A percentile compares a stretch with the other conserved stretches of the same genome.
phyloP scores from a whole-genome alignment of 2,797 vertebrate species.

The Fringilla coelebs region DNA sequence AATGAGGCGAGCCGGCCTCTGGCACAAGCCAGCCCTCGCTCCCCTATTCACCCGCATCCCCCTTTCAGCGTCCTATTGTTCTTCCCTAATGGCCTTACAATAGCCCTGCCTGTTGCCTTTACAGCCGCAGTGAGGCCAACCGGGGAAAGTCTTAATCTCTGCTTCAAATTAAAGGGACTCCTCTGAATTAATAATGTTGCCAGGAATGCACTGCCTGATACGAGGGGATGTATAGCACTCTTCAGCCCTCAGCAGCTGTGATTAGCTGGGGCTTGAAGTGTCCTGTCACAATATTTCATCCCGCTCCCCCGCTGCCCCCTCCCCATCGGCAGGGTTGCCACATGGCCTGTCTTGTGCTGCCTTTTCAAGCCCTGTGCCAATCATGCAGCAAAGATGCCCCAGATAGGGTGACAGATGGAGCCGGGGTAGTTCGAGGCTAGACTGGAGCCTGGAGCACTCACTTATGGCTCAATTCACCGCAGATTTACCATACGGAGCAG shows the following conservation, averaged over 20 bases:
- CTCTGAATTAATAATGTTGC: constrained; percentile 69
- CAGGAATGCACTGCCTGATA: constrained; percentile 64
- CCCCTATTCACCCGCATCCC: constrained; percentile 73
- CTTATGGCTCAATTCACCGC: constrained; percentile 4
- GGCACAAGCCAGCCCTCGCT: constrained; percentile 77
- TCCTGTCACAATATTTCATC: constrained; percentile 73
- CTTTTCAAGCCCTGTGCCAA: constrained; percentile 68
- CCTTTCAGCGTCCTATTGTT: constrained; percentile 79
- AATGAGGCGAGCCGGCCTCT: constrained; percentile 72
- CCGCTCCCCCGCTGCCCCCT: neutral
- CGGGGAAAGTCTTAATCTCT: constrained; percentile 66
- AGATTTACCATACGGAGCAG: neutral
- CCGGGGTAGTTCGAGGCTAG: constrained; percentile 55
- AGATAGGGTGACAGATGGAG: constrained; percentile 75
- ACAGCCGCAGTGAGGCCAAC: constrained; percentile 60
- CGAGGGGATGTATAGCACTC: constrained; percentile 59
- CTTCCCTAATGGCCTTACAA: constrained; percentile 78
- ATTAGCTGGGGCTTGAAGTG: constrained; percentile 68
- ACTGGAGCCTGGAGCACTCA: constrained; percentile 22
- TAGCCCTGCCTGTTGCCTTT: constrained; percentile 77
- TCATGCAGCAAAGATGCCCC: constrained; percentile 61
- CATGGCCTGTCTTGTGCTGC: constrained; percentile 65
- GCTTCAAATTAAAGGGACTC: constrained; percentile 70
- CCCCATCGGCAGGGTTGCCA: constrained; percentile 26
- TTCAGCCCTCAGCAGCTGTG: constrained; percentile 69